A percentile compares a stretch with the other conserved stretches of the same genome.
These are phyloP conservation scores for Galerucella nymphaeae DNA, from an alignment of 2,888 invertebrate species.

Conservation along the genomic window DNA sequence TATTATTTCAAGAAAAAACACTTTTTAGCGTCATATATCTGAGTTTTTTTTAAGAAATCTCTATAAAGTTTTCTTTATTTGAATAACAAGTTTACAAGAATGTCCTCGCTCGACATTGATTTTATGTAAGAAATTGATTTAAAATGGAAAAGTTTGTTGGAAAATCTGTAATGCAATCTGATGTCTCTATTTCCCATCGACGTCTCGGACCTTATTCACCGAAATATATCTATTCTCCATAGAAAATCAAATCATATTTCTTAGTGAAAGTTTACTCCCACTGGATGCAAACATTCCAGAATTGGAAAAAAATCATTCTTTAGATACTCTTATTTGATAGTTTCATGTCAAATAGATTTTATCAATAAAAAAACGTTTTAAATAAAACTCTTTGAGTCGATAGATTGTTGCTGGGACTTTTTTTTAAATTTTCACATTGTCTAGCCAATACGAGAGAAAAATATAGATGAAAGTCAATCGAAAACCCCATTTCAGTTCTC, in stretches of 20 bases:
- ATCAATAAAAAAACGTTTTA: no score
- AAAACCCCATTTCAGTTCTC: conserved; percentile 9
- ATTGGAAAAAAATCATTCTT: neutral
- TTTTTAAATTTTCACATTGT: neutral
- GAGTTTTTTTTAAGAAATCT: no score
- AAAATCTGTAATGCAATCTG: conserved; percentile 27
- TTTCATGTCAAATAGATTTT: no score
- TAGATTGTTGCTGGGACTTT: neutral
- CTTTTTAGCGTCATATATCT: no score
- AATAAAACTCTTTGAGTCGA: neutral
- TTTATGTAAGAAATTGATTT: conserved; percentile 14
- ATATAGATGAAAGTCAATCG: conserved; percentile 15
- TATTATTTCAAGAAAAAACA: neutral
- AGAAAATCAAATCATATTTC: conserved; percentile 30
- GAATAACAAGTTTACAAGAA: neutral
- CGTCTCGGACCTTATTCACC: neutral
- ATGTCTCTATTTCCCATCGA: neutral
- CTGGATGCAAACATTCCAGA: neutral
- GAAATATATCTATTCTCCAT: conserved; percentile 15
- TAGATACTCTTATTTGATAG: neutral
- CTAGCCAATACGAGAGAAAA: neutral
- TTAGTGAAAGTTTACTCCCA: conserved; percentile 24
- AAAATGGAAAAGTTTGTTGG: conserved; percentile 3
- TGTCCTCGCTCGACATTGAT: neutral
- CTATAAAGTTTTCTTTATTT: no score